Base-by-base conservation (phyloP, 2,888 invertebrate species). In the Nymphalis urticae region DNA sequence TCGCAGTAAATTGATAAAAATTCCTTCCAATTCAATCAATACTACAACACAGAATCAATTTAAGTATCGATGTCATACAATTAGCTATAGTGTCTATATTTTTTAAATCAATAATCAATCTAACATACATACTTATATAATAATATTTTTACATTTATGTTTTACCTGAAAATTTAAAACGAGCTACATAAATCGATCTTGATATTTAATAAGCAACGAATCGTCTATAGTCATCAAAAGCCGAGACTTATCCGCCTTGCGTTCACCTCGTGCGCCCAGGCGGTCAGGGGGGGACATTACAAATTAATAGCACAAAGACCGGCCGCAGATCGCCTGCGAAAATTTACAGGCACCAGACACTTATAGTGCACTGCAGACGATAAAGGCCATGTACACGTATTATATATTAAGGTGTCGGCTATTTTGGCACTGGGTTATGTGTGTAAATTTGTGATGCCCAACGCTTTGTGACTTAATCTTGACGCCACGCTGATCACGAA, bases 241-340 rank as follows among this genome's bases (percentile, higher is more conserved):
- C 70, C 75, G 73, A 75, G 84, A 85, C 82, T 75, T 79, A 82
- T 84, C 85, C 79, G 73, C 71, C 70, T 77, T 72, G 75, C 72
- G 75, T 74, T 73, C 79, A 78, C 76, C 84, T 75, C 75, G 82
- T 85, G 79, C 74, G 79, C 64, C 80, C 77, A 85, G 85, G 83
- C 80, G 77, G 78, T 75, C 47, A 70, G 77, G 80, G 88, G 89
- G 88, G 85, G 87, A 86, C 91, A 92, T 92, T 91, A 92, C 92
- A 90, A 92, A 92, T 92, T 92, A 92, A 92, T 92, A 90, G 91
- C 87, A 89, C 91, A 91, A 92, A 92, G 92, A 92, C 90, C 90
- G 87, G 82, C 90, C 90, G 82, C 90, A 90, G 91, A 90, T 91
- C 90, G 90, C 86, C 84, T 85, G 83, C 88, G 90, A 92, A 92